These are phyloP conservation scores for Heteractis magnifica DNA, from an alignment of 92 coral and sea anemone species.

Conservation along the genomic window DNA sequence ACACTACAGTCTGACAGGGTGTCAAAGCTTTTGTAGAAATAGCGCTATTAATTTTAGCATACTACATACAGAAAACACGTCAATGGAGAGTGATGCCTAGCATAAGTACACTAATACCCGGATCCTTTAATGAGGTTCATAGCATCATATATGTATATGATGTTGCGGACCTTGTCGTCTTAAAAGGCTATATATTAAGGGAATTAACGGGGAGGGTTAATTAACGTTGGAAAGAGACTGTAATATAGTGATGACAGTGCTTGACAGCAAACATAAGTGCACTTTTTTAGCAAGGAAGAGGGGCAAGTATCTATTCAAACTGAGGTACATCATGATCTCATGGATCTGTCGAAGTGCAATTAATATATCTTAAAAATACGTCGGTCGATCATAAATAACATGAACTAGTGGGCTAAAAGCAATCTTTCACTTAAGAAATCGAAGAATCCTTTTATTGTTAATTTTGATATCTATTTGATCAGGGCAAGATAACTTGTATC, in stretches of 20 bases:
- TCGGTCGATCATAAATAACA: background rate
- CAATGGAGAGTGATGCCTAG: background rate
- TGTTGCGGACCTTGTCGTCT: background rate
- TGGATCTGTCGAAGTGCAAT: background rate
- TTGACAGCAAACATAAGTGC: background rate
- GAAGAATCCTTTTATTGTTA: too few species aligned
- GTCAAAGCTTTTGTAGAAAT: background rate
- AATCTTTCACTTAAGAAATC: background rate
- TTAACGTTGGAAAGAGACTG: background rate
- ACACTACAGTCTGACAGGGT: background rate
- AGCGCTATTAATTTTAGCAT: background rate
- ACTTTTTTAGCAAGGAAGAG: background rate
- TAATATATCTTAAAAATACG: background rate
- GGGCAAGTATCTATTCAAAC: background rate
- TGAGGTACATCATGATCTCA: background rate
- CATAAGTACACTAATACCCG: background rate
- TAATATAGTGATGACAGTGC: background rate
- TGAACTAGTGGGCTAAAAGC: background rate
- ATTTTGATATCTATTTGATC: background rate
- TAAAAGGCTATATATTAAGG: conserved; percentile 3
- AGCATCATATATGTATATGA: background rate
- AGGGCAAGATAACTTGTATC: background rate
- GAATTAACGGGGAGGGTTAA: background rate
- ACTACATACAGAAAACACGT: background rate
- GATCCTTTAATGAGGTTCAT: background rate